These are phyloP conservation scores for Penaeus japonicus DNA, from an alignment of 1,140 invertebrate genomes.

Conservation along the genomic window DNA sequence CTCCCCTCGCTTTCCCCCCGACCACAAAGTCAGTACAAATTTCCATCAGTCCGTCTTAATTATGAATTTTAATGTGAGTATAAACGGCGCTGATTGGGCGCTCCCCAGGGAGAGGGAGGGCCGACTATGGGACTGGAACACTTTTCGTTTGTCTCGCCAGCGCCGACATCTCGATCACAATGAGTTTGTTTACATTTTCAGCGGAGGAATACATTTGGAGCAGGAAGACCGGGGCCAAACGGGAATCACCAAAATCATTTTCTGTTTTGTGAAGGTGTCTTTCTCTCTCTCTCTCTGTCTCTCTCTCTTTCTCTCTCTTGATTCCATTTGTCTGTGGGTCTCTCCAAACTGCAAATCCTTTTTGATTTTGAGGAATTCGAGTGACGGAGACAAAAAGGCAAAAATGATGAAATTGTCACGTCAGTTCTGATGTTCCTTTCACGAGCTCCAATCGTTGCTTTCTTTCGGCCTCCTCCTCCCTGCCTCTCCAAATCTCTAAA, in stretches of 20 bases:
- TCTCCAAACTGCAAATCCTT: background rate
- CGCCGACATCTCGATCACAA: background rate
- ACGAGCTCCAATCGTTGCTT: background rate
- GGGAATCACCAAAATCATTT: background rate
- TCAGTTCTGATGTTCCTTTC: background rate
- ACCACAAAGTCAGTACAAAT: conserved; percentile 55
- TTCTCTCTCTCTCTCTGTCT: conserved; percentile 1
- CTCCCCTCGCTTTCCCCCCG: background rate
- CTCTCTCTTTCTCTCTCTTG: background rate
- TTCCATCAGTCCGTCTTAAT: conserved; percentile 58
- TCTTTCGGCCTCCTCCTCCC: background rate
- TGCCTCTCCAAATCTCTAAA: background rate
- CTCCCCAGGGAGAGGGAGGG: conserved; percentile 21
- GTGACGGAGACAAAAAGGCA: background rate
- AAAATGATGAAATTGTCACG: background rate
- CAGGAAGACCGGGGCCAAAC: background rate
- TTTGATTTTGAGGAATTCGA: too few relatives aligned
- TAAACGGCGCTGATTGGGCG: conserved; percentile 56
- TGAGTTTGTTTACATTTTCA: background rate
- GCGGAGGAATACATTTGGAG: background rate
- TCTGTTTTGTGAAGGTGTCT: background rate
- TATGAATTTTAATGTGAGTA: conserved; percentile 59
- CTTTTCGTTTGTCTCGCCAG: background rate
- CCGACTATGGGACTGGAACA: background rate
- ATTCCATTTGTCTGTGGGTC: background rate